Evolutionary conservation across 2,113 vertebrate genomes (phyloP).

Genomic region (Cryptomyrus ogoouensis): DNA sequence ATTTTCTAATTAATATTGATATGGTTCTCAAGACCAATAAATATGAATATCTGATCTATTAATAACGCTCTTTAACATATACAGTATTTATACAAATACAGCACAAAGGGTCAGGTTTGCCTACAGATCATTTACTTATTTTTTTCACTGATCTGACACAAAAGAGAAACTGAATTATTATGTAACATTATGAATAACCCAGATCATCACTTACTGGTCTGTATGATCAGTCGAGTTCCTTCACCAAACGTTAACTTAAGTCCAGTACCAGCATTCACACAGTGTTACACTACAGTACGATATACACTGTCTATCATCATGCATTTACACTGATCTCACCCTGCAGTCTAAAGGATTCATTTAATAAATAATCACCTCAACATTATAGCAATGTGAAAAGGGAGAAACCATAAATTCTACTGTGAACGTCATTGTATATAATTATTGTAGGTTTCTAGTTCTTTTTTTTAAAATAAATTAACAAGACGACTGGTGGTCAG

Average conservation of each 20-base stretch:
- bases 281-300: neutral
- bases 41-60: too few relatives aligned
- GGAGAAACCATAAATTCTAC: neutral
- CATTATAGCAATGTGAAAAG: neutral
- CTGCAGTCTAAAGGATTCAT: neutral
- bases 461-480: too few relatives aligned
- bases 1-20: neutral
- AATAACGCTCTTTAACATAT: too few relatives aligned
- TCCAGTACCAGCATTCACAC: neutral
- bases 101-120: neutral
- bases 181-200: neutral
- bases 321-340: neutral
- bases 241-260: constrained; percentile 10
- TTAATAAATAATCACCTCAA: neutral
- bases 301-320: neutral
- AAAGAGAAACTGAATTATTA: neutral
- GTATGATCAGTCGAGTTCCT: neutral
- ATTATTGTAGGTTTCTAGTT: too few relatives aligned
- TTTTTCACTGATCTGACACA: neutral
- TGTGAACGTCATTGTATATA: too few relatives aligned
- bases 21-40: too few relatives aligned
- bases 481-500: neutral
- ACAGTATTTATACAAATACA: too few relatives aligned
- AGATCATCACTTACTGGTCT: neutral
- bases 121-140: neutral